Percentiles rank a stretch among this genome's conserved stretches.
These are phyloP conservation scores for Eupithecia abbreviata DNA, from an alignment of 2,888 invertebrate species.

Conservation along the genomic window DNA sequence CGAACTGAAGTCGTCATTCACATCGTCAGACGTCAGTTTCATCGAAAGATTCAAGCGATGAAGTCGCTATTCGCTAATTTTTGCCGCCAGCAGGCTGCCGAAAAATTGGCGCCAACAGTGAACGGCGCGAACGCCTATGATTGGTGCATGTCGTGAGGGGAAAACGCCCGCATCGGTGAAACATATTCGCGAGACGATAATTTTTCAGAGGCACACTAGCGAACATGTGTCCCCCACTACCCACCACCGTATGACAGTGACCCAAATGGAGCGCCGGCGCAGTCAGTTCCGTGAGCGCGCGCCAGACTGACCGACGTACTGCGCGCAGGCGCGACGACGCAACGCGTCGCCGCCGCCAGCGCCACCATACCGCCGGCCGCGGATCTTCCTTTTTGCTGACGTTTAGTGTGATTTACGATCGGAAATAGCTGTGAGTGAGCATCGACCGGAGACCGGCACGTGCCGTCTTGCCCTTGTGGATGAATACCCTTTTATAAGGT, in stretches of 20 bases:
- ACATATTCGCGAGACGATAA: slow-evolving; percentile 76
- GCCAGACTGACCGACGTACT: slow-evolving; percentile 59
- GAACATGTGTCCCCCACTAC: slow-evolving; percentile 77
- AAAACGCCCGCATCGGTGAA: slow-evolving; percentile 77
- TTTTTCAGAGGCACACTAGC: slow-evolving; percentile 79
- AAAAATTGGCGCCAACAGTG: slow-evolving; percentile 59
- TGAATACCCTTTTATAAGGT: slow-evolving; percentile 63
- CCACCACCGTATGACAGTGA: slow-evolving; percentile 81
- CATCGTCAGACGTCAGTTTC: slow-evolving; percentile 55
- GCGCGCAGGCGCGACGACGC: slow-evolving; percentile 38
- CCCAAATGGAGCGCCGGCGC: slow-evolving; percentile 82
- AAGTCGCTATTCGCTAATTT: slow-evolving; percentile 40
- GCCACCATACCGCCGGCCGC: slow-evolving; percentile 38
- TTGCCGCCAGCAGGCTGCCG: slow-evolving; percentile 49
- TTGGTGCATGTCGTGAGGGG: slow-evolving; percentile 69
- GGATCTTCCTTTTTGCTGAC: slow-evolving; percentile 59
- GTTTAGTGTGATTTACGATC: slow-evolving; percentile 73
- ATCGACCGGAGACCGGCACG: slow-evolving; percentile 58
- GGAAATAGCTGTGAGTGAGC: slow-evolving; percentile 75
- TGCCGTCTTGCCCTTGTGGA: slow-evolving; percentile 57
- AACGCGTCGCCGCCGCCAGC: neutral
- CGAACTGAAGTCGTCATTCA: slow-evolving; percentile 44
- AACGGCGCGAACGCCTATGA: slow-evolving; percentile 59
- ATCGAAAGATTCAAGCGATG: slow-evolving; percentile 46
- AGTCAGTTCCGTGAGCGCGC: slow-evolving; percentile 81